phyloP scores from a whole-genome alignment of 1,140 invertebrate species.

The Lanistes nyassanus region DNA sequence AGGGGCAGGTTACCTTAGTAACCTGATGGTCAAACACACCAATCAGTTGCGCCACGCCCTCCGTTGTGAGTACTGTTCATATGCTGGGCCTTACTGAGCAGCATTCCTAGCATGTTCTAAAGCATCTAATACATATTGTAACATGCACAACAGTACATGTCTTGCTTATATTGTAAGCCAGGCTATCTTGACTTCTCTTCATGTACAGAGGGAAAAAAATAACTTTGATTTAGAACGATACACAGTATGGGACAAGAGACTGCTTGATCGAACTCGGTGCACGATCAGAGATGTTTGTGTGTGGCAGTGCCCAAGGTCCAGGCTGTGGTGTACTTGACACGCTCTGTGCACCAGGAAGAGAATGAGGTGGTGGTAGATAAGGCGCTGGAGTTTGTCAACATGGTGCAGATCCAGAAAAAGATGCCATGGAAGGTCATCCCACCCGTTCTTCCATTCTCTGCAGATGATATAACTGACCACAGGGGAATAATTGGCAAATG shows the following conservation, averaged over 20 bases:
- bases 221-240: no score
- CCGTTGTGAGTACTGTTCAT: constrained; percentile 43
- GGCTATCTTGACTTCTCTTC: background rate
- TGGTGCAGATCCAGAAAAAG: constrained; percentile 36
- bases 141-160: background rate
- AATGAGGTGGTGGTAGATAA: constrained; percentile 56
- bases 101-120: no score
- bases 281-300: background rate
- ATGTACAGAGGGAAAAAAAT: no score
- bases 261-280: no score
- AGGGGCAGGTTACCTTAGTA: constrained; percentile 32
- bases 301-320: constrained; percentile 54
- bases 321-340: constrained; percentile 55
- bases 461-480: constrained; percentile 38
- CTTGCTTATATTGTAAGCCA: background rate
- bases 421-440: constrained; percentile 52
- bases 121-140: no score
- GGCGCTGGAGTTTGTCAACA: constrained; percentile 53
- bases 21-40: constrained; percentile 40
- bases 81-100: background rate
- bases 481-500: constrained; percentile 46
- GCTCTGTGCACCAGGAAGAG: constrained; percentile 53
- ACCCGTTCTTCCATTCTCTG: constrained; percentile 52
- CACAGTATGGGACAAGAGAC: no score
- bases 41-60: constrained; percentile 48